Percentiles rank a stretch among this genome's conserved stretches.
These are phyloP conservation scores for Leucoraja erinaceus DNA, from an alignment of 2,113 vertebrate genomes.

Conservation along the genomic window DNA sequence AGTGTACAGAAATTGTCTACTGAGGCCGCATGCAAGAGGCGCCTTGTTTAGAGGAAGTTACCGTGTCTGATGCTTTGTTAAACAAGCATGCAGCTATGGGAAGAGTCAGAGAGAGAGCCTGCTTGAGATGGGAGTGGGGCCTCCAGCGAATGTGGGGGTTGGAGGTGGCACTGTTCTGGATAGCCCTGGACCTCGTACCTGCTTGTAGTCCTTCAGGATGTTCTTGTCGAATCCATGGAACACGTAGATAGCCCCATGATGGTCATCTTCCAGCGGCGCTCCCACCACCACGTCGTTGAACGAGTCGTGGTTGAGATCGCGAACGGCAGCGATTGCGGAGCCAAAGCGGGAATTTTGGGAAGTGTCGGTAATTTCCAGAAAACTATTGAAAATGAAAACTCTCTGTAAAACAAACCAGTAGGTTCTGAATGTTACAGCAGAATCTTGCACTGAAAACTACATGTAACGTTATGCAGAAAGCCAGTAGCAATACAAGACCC, in stretches of 20 bases:
- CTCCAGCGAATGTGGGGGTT: neutral
- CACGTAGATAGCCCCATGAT: slow-evolving; percentile 81
- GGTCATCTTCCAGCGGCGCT: slow-evolving; percentile 80
- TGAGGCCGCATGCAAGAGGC: too few relatives aligned
- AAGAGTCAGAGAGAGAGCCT: neutral
- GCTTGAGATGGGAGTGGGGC: neutral
- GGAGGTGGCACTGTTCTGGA: too few relatives aligned
- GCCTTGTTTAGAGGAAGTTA: too few relatives aligned
- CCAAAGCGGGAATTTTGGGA: slow-evolving; percentile 90
- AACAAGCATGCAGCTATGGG: neutral
- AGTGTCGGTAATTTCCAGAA: slow-evolving; percentile 64
- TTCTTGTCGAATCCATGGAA: slow-evolving; percentile 69
- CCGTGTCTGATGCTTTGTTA: too few relatives aligned
- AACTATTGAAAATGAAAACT: slow-evolving; percentile 66
- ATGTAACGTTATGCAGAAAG: neutral
- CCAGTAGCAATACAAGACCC: neutral
- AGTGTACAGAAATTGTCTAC: too few relatives aligned
- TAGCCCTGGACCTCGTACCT: slow-evolving; percentile 57
- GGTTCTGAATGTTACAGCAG: neutral
- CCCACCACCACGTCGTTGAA: slow-evolving; percentile 85
- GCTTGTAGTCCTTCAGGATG: slow-evolving; percentile 75
- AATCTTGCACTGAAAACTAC: neutral
- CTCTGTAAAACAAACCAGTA: slow-evolving; percentile 51
- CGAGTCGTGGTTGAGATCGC: slow-evolving; percentile 84
- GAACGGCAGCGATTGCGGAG: slow-evolving; percentile 74